phyloP scores from a whole-genome alignment of 2,888 invertebrate species.

The Cantharis rustica region DNA sequence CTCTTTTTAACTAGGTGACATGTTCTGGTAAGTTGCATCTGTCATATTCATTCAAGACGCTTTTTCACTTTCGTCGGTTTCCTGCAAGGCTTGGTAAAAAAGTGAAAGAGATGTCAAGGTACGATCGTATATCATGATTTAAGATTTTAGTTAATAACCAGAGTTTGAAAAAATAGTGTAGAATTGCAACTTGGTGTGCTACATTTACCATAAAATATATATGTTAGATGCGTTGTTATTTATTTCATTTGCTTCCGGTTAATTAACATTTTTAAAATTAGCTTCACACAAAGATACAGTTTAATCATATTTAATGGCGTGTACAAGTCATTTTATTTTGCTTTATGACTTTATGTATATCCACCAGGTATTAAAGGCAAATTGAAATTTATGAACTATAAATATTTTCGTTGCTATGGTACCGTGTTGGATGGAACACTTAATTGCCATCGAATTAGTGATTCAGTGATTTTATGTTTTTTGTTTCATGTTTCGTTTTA shows the following conservation, averaged over 20 bases:
- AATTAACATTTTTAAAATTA: constrained; percentile 4
- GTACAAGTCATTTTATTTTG: neutral
- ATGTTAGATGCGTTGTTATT: constrained; percentile 32
- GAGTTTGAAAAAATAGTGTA: constrained; percentile 14
- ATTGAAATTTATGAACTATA: neutral
- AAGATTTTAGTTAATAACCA: constrained; percentile 24
- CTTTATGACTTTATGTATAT: neutral
- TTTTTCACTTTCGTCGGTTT: constrained; percentile 40
- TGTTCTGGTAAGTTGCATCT: constrained; percentile 32
- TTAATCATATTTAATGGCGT: constrained; percentile 1
- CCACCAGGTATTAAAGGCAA: neutral
- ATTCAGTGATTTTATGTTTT: neutral
- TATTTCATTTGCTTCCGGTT: constrained; percentile 39
- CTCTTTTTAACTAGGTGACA: constrained; percentile 34
- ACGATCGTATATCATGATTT: constrained; percentile 31
- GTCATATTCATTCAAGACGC: constrained; percentile 29
- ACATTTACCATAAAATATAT: constrained; percentile 28
- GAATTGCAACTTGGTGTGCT: constrained; percentile 26
- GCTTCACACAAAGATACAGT: neutral
- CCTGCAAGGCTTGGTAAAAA: constrained; percentile 33
- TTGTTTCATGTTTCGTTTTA: neutral
- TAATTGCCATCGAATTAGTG: neutral
- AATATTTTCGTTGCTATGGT: too few relatives aligned
- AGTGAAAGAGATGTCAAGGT: constrained; percentile 37
- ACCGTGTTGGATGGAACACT: neutral